These are phyloP conservation scores for Panthera leo DNA, from an alignment of 2,113 vertebrate species.

Conservation along the genomic window DNA sequence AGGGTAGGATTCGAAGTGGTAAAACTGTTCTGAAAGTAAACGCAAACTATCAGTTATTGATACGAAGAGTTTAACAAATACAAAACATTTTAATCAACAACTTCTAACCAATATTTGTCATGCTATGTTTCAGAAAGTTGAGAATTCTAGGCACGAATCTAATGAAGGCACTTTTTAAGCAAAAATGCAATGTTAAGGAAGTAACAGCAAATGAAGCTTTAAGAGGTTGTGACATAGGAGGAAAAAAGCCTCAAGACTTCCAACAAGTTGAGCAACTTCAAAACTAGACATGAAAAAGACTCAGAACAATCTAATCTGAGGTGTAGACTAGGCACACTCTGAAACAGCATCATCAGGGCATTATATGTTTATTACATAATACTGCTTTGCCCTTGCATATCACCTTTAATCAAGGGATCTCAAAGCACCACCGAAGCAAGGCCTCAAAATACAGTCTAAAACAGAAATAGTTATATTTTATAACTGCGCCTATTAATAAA, in stretches of 20 bases:
- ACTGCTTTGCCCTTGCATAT: slow-evolving; percentile 76
- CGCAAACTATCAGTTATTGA: background rate
- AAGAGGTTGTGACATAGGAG: background rate
- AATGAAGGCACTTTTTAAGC: slow-evolving; percentile 24
- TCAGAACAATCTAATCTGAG: background rate
- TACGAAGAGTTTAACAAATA: slow-evolving; percentile 12
- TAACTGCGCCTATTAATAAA: slow-evolving; percentile 44
- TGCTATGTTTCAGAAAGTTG: slow-evolving; percentile 29
- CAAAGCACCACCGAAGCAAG: slow-evolving; percentile 72
- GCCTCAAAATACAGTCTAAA: slow-evolving; percentile 47
- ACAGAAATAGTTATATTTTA: slow-evolving; percentile 25
- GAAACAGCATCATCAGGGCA: slow-evolving; percentile 43
- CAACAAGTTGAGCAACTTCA: slow-evolving; percentile 20
- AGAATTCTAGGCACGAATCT: background rate
- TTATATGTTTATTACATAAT: slow-evolving; percentile 78
- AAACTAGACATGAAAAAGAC: slow-evolving; percentile 9
- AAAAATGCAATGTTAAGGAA: slow-evolving; percentile 26
- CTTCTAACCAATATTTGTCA: background rate
- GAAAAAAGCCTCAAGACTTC: background rate
- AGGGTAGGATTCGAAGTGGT: background rate
- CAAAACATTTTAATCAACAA: background rate
- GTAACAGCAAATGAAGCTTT: slow-evolving; percentile 36
- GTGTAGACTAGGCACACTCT: background rate
- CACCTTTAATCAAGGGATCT: slow-evolving; percentile 80
- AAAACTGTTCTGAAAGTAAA: slow-evolving; percentile 20